Base-by-base conservation (phyloP, 2,113 vertebrate species). In the Murina feae region DNA sequence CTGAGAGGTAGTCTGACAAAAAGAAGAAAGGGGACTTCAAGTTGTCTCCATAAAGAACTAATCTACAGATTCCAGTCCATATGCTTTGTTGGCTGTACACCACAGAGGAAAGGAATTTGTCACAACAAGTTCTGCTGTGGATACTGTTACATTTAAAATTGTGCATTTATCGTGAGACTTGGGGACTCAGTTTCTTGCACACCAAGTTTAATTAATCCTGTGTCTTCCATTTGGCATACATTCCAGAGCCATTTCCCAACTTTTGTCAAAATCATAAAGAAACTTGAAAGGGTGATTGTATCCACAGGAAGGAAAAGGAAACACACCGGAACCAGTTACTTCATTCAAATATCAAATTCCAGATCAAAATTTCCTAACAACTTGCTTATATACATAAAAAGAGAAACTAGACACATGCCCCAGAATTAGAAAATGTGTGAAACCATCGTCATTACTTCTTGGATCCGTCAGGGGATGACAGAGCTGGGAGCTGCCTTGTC, bases 111-210 rank as follows among this genome's bases (percentile, higher is more conserved):
- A 93, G 92, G 94, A 96, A 93, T 95, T 94, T 96, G 97, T 97
- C 97, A 97, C 90, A 97, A 97, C 95, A 96, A 96, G 93, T 96
- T 95, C 97, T 95, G 86, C 93, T 72, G 90, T 89, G 94, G 93
- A 90, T 97, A 89, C 84, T 84, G 92, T 90, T 87, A 95, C 93
- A 96, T 97, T 88, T 93, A 55, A 96, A 97, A 95, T 93, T 95
- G 55, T 79, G 78, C 90, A 20, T 92, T 96, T 94, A 76, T 76
- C 30, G 18, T 44, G 39, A 87, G 88, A 85, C 39, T 75, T 49
- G 30, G 44, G 63, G 85, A 86, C 69, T 69, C 84, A 65, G 86
- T 95, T 96, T 93, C 69, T 81, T 32, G 6, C 49, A 84, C 2
- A 80, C 32, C 9, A 53, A 81, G 12, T 39, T 86, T 93, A 90